phyloP scores from a whole-genome alignment of 2,888 invertebrate genomes.

The Laothoe populi region DNA sequence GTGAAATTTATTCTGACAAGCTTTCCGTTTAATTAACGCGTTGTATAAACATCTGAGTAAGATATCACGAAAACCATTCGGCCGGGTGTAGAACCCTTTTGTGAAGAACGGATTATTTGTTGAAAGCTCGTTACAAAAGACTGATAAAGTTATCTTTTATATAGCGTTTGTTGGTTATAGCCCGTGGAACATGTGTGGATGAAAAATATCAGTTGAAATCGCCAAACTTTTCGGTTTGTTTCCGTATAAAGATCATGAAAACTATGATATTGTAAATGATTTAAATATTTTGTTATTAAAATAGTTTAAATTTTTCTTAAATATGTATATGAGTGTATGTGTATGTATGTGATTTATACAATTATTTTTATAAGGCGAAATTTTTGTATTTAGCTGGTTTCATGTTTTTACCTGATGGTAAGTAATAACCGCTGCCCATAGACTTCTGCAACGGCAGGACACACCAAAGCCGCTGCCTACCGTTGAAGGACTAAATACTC shows the following conservation, averaged over 20 bases:
- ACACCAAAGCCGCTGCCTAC: too few relatives aligned
- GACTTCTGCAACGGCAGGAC: too few relatives aligned
- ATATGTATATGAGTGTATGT: too few relatives aligned
- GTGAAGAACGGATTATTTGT: conserved; percentile 9
- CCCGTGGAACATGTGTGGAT: neutral
- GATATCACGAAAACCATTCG: conserved; percentile 18
- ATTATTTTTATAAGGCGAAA: too few relatives aligned
- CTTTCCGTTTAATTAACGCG: conserved; percentile 21
- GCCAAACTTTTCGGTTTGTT: neutral
- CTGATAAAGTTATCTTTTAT: neutral
- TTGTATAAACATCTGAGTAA: conserved; percentile 16
- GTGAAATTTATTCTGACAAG: conserved; percentile 12
- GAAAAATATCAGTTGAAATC: neutral
- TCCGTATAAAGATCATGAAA: neutral
- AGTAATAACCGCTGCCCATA: too few relatives aligned
- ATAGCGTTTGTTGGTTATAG: neutral
- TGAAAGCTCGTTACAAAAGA: conserved; percentile 2
- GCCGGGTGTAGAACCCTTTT: conserved; percentile 8
- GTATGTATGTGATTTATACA: too few relatives aligned
- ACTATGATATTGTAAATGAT: too few relatives aligned
- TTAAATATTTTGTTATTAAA: too few relatives aligned
- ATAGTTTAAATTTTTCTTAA: neutral
- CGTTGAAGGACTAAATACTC: too few relatives aligned
- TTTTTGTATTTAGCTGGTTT: too few relatives aligned
- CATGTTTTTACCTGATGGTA: too few relatives aligned